Base-by-base conservation (phyloP, 2,888 invertebrate genomes). In the Nebria salina region DNA sequence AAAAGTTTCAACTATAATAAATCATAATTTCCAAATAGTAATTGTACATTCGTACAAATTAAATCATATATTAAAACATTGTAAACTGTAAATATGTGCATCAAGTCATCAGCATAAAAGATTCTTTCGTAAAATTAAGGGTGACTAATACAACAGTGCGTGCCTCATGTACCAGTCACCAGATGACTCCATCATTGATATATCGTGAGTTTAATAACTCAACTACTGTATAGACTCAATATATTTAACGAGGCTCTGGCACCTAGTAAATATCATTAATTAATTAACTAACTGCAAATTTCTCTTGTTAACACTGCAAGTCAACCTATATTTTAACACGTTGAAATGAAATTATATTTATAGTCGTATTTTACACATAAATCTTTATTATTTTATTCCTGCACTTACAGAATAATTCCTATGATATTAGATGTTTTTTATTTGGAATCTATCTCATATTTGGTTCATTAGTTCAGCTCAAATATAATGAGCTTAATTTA, bases 241-340 rank as follows among this genome's bases (percentile, higher is more conserved):
- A 73, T 42, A 20, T 73, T 73, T 73, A 43, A 41, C 41, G 11
- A 73, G 20, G 25, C 25, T 6, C 25, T 72, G 72, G 42, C 15
- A 73, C 73, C 20, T n/a, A 73, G 42, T 92, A 92, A 85, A 75
- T 68, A 80, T 42, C 42, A 20, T 76, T 76, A 73, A 73, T 43
- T 73, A 73, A 73, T 43, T 73, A 73, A 2, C 54, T 54, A 54
- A 54, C 54, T 54, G 54, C 54, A 54, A 8, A 54, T 54, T 54
- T 54, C 54, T 54, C 54, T 54, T 54, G 54, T 54, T 11, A 54
- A 54, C 54, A 54, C 54, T 8, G 54, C 54, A 8, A 54, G 54
- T 8, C 8, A 6, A 54, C 13, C 13, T 54, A 54, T 54, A 54
- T 7, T 54, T 54, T 54, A 54, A 4, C 54, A 54, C 54, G 54